Base-by-base conservation (phyloP, 2,113 vertebrate species). In the Circaetus cinerascens region DNA sequence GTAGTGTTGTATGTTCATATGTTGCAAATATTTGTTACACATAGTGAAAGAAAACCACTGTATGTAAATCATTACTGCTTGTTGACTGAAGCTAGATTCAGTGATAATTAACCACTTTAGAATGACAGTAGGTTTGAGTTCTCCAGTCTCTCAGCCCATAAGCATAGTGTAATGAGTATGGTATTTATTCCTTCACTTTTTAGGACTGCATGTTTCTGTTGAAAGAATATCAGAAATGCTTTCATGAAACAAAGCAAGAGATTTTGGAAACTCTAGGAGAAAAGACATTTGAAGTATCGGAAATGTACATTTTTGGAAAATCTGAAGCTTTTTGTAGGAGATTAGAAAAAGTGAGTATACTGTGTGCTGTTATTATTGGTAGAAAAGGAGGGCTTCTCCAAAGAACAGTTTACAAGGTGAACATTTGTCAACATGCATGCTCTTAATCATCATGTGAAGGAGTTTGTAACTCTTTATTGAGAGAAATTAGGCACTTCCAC, bases 271-370 rank as follows among this genome's bases (percentile, higher is more conserved):
- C 82, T 51, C 92, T 76, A 57, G 98, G 97, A 80, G 98, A 98
- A 83, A 98, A 95, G 60, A 60, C 97, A 66, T 98, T 99, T 86
- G 98, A 98, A 89, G 96, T 99, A 56, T 99, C 98, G 17, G 98
- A 99, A 96, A 98, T 92, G 94, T 98, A 98, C 63, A 98, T 99
- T 94, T 99, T 99, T 98, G 97, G 98, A 56, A 98, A 98, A 97
- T 98, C 99, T 88, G 98, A 99, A 92, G 97, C 95, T 59, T 99
- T 99, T 96, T 98, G 98, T 92, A 98, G 98, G 94, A 98, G 98
- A 67, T 97, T 99, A 48, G 97, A 98, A 90, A 98, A 98, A 98
- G 99, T 99, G 91, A 98, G 98, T 92, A 86, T 62, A 21, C 5
- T 59, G 19, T 36, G 16, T 90, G 9, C 36, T 73, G 11, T 36